A percentile compares a stretch with the other conserved stretches of the same genome.
These are phyloP conservation scores for Crypturellus tataupa DNA, from an alignment of 2,797 vertebrate genomes.

Conservation along the genomic window DNA sequence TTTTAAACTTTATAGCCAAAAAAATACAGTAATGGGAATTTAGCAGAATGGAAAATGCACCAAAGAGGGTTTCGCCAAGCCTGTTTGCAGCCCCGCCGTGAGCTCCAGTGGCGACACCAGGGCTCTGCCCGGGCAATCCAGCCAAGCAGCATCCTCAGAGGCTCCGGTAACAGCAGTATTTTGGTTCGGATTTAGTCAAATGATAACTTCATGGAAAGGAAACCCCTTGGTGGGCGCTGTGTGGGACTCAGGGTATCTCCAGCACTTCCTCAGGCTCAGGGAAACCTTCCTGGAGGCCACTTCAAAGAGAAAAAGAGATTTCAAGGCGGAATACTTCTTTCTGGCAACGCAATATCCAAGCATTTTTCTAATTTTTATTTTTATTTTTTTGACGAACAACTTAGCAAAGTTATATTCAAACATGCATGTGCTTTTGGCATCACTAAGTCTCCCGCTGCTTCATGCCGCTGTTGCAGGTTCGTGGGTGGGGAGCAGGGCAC, in stretches of 20 bases:
- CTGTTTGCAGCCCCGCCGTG: too few relatives aligned
- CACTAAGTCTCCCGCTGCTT: neutral
- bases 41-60: neutral
- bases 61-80: neutral
- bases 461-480: neutral
- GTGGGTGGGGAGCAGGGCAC: neutral
- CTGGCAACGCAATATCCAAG: neutral
- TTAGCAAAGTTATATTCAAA: rapidly evolving
- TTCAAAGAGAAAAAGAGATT: neutral
- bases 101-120: too few relatives aligned
- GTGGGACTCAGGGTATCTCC: neutral
- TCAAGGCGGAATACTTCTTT: neutral
- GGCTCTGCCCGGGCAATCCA: too few relatives aligned
- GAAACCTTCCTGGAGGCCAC: neutral
- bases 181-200: neutral
- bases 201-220: neutral
- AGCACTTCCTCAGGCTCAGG: neutral
- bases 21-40: neutral
- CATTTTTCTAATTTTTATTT: too few relatives aligned
- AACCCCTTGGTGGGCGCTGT: neutral
- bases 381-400: neutral
- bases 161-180: neutral
- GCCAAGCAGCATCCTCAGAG: too few relatives aligned
- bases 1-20: neutral
- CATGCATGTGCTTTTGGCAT: neutral